Base-by-base conservation (phyloP, 2,888 invertebrate species). In the Cartodere bifasciata region DNA sequence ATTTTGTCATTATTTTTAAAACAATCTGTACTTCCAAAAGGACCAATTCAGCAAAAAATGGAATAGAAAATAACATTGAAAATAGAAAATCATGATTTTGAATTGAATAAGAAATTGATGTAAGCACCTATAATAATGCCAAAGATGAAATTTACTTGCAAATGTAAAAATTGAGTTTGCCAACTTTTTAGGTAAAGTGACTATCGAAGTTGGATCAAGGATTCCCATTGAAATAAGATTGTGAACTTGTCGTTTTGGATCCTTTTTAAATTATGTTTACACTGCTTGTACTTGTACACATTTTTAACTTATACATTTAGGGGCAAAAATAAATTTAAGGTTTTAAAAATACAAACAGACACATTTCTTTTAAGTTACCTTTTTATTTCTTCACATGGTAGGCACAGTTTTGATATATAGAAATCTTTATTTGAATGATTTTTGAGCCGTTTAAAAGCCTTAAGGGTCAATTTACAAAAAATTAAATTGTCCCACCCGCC, bases 21-120 rank as follows among this genome's bases (percentile, higher is more conserved):
- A n/a, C n/a, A n/a, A n/a, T n/a, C n/a, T n/a, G n/a, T n/a, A n/a
- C n/a, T n/a, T n/a, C n/a, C n/a, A n/a, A n/a, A n/a, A n/a, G n/a
- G n/a, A n/a, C n/a, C n/a, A n/a, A n/a, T n/a, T n/a, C n/a, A n/a
- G n/a, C n/a, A n/a, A n/a, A n/a, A n/a, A n/a, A n/a, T n/a, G n/a
- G n/a, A n/a, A n/a, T n/a, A n/a, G n/a, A n/a, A n/a, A n/a, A n/a
- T n/a, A n/a, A n/a, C n/a, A n/a, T n/a, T n/a, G n/a, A n/a, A n/a
- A n/a, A n/a, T n/a, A n/a, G n/a, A n/a, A n/a, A n/a, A n/a, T n/a
- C n/a, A n/a, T n/a, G n/a, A n/a, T n/a, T n/a, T n/a, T n/a, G n/a
- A n/a, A n/a, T n/a, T n/a, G 20, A 17, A 17, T 17, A 17, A 17
- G n/a, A 17, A 17, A 17, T 17, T n/a, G n/a, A n/a, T n/a, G n/a